phyloP scores from a whole-genome alignment of 2,113 vertebrate species.

The Hippocampus barbouri region DNA sequence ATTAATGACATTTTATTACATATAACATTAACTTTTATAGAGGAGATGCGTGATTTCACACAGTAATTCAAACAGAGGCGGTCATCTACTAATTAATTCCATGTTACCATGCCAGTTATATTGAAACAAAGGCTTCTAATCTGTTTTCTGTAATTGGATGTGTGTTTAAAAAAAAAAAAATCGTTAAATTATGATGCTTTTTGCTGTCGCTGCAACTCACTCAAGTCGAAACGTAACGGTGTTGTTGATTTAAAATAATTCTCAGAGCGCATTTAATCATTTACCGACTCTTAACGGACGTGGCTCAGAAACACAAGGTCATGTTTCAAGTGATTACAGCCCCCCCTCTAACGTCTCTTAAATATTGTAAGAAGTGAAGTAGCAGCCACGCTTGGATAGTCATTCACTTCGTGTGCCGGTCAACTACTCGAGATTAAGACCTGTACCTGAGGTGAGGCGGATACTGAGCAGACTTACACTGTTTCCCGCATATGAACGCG shows the following conservation, averaged over 20 bases:
- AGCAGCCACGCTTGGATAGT: slow-evolving; percentile 36
- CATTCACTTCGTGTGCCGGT: slow-evolving; percentile 33
- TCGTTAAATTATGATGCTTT: neutral
- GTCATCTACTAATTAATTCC: neutral
- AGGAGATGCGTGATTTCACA: slow-evolving; percentile 8
- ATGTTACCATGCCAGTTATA: slow-evolving; percentile 4
- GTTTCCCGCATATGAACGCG: neutral
- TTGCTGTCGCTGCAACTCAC: neutral
- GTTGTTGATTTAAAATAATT: neutral
- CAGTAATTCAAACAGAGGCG: neutral
- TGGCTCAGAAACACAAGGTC: neutral
- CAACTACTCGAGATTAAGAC: slow-evolving; percentile 36
- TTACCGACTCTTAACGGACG: neutral
- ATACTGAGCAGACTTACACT: slow-evolving; percentile 40
- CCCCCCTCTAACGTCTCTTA: slow-evolving; percentile 16
- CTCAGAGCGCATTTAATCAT: neutral
- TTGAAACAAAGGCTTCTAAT: neutral
- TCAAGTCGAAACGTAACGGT: neutral
- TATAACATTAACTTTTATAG: slow-evolving; percentile 12
- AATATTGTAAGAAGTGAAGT: slow-evolving; percentile 23
- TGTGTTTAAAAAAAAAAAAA: neutral
- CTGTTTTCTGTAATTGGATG: neutral
- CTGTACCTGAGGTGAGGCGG: slow-evolving; percentile 32
- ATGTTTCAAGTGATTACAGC: slow-evolving; percentile 18
- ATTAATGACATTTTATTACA: slow-evolving; percentile 4